phyloP scores from a whole-genome alignment of 2,888 invertebrate genomes.

The Apotomis capreana region DNA sequence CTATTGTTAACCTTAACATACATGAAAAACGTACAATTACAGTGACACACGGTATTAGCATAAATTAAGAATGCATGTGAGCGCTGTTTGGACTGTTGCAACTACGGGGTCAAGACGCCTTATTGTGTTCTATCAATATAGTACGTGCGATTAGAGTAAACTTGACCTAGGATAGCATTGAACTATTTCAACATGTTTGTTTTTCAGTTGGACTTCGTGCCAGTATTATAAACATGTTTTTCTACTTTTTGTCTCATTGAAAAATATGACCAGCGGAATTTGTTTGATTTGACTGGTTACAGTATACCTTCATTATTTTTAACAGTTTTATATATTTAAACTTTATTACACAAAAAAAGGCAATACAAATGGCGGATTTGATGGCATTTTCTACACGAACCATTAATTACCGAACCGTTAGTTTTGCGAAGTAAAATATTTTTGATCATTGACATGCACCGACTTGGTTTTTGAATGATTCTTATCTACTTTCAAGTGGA shows the following conservation, averaged over 20 bases:
- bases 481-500: too few species aligned
- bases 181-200: slow-evolving; percentile 19
- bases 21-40: slow-evolving; percentile 11
- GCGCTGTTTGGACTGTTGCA: slow-evolving; percentile 27
- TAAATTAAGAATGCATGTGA: slow-evolving; percentile 17
- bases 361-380: too few species aligned
- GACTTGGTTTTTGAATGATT: too few species aligned
- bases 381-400: too few species aligned
- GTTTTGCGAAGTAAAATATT: too few species aligned
- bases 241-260: background rate
- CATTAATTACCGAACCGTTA: too few species aligned
- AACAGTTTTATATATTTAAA: too few species aligned
- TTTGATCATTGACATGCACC: too few species aligned
- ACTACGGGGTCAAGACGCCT: slow-evolving; percentile 17
- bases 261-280: too few species aligned
- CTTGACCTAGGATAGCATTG: slow-evolving; percentile 32
- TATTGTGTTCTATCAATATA: slow-evolving; percentile 23
- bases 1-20: slow-evolving; percentile 2
- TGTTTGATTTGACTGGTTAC: too few species aligned
- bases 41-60: slow-evolving; percentile 19
- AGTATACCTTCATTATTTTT: too few species aligned
- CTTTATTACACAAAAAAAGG: too few species aligned
- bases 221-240: background rate
- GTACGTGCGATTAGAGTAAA: slow-evolving; percentile 30
- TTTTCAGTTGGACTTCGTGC: background rate